Evolutionary conservation across 1,140 invertebrate species (phyloP), one percentile per base, ranked within the genome.

Genomic region (Zaprionus taronus): DNA sequence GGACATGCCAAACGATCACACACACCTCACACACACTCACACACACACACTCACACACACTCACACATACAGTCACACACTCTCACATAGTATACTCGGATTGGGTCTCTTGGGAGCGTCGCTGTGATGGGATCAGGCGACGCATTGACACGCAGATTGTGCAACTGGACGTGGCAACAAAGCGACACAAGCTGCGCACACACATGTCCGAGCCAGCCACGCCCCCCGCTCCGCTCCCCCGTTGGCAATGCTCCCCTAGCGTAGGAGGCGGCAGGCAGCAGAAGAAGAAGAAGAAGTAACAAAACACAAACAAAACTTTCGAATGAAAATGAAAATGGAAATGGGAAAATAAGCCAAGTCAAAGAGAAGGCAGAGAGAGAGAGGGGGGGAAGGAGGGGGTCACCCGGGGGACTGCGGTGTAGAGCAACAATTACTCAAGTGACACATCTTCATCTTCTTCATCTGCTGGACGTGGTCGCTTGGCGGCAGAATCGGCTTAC

Each of bases 371-470:
- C 34, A 31, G 7, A 12, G 55, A 62, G 24, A 1, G 15, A n/a
- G n/a, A n/a, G 41, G 7, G 9, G 0, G 17, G 4, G 24, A 24
- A 4, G 24, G n/a, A n/a, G 15, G 41, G n/a, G 5, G 20, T 20
- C n/a, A 49, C n/a, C n/a, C n/a, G n/a, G n/a, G 14, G 2, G 22
- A 41, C 38, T 5, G 49, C 66, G 73, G 77, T 73, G 65, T 81
- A 73, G 76, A 72, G 82, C 77, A 74, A 89, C 87, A 91, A 91
- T 91, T 84, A 91, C 84, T 91, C 87, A 91, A 84, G 73, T 85
- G 87, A 91, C 87, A 91, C 87, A 91, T 91, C 81, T 91, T 84
- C 86, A 91, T 84, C 86, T 85, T 91, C 82, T 81, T 62, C 85
- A 85, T 76, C 86, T 71, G 56, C 66, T 41, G 68, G 41, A 57